A percentile compares a stretch with the other conserved stretches of the same genome.
Conservation (phyloP, 1,140 invertebrate species). For the Monochamus saltuarius region DNA sequence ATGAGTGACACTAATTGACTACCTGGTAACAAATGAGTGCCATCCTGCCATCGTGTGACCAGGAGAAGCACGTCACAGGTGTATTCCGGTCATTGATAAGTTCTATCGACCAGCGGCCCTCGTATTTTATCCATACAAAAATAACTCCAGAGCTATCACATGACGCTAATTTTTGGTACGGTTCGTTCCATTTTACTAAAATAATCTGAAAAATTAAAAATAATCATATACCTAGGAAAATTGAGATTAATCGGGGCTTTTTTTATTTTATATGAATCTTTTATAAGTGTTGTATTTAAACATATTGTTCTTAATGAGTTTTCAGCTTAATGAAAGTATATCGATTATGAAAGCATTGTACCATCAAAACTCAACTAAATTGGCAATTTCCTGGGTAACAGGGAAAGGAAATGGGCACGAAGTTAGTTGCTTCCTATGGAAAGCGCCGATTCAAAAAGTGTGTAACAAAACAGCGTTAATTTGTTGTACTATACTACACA, state of each 20-base stretch:
- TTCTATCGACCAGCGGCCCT: conserved; percentile 98
- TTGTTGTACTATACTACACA: too few species aligned
- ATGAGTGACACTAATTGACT: conserved; percentile 23
- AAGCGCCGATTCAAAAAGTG: not conserved
- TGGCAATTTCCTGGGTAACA: not conserved
- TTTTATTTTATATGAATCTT: too few species aligned
- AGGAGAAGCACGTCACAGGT: conserved; percentile 94
- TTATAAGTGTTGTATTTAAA: too few species aligned
- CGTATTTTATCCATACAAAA: conserved; percentile 99
- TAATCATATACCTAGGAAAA: too few species aligned
- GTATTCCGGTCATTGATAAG: conserved; percentile 97
- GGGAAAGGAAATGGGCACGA: too few species aligned
- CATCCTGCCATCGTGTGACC: conserved; percentile 98
- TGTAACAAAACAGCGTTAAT: not conserved
- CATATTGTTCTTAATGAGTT: too few species aligned
- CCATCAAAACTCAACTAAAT: not conserved
- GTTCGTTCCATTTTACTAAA: conserved; percentile 97
- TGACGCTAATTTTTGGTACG: conserved; percentile 96
- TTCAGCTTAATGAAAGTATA: too few species aligned
- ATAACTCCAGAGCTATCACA: conserved; percentile 98
- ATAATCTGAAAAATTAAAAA: conserved; percentile 69
- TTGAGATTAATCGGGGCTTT: too few species aligned
- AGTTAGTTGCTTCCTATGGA: not conserved
- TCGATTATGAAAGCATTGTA: too few species aligned
- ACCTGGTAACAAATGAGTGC: conserved; percentile 97